Evolutionary conservation across 2,888 invertebrate species (phyloP).

Genomic region (Liodrosophila aerea): DNA sequence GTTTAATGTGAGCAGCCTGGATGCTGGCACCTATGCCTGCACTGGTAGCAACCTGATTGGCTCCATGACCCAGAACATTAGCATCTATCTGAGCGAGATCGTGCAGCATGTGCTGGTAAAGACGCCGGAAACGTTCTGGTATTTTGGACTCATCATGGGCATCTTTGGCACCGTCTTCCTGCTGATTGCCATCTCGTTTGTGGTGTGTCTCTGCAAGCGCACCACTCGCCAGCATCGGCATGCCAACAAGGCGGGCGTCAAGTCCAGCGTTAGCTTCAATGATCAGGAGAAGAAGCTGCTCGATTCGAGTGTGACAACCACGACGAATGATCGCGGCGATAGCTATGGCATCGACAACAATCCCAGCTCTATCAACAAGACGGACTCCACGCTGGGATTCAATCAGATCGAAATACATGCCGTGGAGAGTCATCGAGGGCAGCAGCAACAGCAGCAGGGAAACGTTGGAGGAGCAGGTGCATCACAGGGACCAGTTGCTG

Average conservation of each 20-base stretch:
- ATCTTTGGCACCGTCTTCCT: constrained; percentile 87
- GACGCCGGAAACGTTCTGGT: constrained; percentile 90
- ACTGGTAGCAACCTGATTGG: constrained; percentile 82
- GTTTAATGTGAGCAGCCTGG: constrained; percentile 90
- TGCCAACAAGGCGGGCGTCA: constrained; percentile 86
- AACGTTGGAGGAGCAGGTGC: constrained; percentile 63
- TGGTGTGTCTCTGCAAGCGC: constrained; percentile 84
- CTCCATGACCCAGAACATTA: constrained; percentile 83
- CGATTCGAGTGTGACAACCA: constrained; percentile 90
- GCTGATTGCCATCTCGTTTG: constrained; percentile 85
- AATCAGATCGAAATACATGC: constrained; percentile 86
- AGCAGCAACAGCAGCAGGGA: constrained; percentile 47
- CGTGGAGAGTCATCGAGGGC: constrained; percentile 83
- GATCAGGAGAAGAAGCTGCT: constrained; percentile 94
- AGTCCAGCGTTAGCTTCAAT: constrained; percentile 91
- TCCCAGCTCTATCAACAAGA: constrained; percentile 83
- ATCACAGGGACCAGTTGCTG: constrained; percentile 24
- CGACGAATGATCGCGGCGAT: constrained; percentile 85
- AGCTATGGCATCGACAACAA: constrained; percentile 86
- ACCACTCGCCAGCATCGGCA: constrained; percentile 83
- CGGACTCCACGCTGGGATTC: constrained; percentile 84
- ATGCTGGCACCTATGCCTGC: constrained; percentile 93
- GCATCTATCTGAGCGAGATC: constrained; percentile 87
- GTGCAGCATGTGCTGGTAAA: constrained; percentile 83
- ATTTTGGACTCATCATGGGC: constrained; percentile 88